Base-by-base conservation (phyloP, 2,888 invertebrate species). In the Drosophila tanythrix region DNA sequence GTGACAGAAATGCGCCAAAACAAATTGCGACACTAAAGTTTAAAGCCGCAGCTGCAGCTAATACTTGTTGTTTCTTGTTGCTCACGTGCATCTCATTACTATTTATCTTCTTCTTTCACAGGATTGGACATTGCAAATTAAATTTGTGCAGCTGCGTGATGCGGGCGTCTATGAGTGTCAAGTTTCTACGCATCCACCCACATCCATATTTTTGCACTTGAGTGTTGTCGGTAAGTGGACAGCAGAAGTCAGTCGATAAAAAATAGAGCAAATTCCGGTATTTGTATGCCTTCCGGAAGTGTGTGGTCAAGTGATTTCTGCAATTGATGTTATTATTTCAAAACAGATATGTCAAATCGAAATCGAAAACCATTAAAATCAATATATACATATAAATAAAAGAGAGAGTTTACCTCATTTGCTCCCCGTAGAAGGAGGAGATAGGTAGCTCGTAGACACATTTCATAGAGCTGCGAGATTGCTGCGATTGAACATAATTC, bases 41-140 rank as follows among this genome's bases (percentile, higher is more conserved):
- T 29, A 60, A 35, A 46, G 53, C 52, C 43, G 1, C 18, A 55
- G 36, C 51, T 40, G 55, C 69, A 35, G 38, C 36, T 62, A 65
- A 74, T 60, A 61, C 31, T 43, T 62, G 35, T 46, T 43, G 29
- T 55, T 38, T 36, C 43, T 52, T 51, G 38, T 60, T 74, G 29
- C 56, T 36, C n/a, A 5, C 7, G 4, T 7, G 25, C 25, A 10
- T 4, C n/a, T 46, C 7, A 13, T 25, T 27, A 6, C 4, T 33
- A 21, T 63, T 53, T 25, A 18, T 29, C 35, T 51, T 55, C 48
- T 25, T 21, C 48, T 25, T 21, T 66, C 67, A 31, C 94, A 97
- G 96, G 98, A 98, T 93, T 98, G 98, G 98, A 97, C 97, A 74
- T 94, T 98, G 74, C 97, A 98, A 94, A 97, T 98, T 91, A 96